phyloP scores from a whole-genome alignment of 2,113 vertebrate species.

The Pteruthius melanotis region DNA sequence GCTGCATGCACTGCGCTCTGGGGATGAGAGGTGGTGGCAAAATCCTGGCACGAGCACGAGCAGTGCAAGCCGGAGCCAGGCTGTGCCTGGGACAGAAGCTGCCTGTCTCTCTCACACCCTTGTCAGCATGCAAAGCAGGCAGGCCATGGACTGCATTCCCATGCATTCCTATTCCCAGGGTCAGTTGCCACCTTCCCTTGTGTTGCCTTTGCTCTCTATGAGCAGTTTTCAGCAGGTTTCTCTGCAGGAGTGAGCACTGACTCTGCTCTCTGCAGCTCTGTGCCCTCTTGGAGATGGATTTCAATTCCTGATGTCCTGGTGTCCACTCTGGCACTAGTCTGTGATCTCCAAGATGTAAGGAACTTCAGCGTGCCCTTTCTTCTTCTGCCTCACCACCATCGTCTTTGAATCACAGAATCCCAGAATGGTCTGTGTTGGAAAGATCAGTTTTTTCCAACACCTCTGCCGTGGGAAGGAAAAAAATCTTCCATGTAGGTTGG shows the following conservation, averaged over 20 bases:
- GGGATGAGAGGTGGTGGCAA: neutral
- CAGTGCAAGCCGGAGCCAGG: neutral
- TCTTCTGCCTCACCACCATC: neutral
- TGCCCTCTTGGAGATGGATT: neutral
- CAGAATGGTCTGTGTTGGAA: neutral
- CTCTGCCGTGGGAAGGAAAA: neutral
- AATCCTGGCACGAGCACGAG: neutral
- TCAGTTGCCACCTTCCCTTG: fast-evolving
- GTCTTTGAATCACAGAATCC: neutral
- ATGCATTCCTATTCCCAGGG: neutral
- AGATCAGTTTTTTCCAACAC: neutral
- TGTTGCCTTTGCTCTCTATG: neutral
- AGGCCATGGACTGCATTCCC: neutral
- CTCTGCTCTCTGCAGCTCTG: neutral
- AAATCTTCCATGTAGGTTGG: neutral
- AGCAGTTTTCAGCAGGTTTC: neutral
- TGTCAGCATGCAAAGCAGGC: conserved; percentile 34
- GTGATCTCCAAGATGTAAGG: neutral
- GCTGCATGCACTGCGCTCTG: neutral
- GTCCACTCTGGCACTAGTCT: neutral
- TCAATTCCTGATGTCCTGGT: neutral
- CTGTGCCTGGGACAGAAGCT: conserved; percentile 16
- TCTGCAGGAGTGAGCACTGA: neutral
- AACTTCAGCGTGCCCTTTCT: neutral
- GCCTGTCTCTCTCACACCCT: neutral